Percentiles rank a stretch among this genome's conserved stretches.
Evolutionary conservation across 2,888 invertebrate species (phyloP).

Genomic region (Mylabris sibirica): DNA sequence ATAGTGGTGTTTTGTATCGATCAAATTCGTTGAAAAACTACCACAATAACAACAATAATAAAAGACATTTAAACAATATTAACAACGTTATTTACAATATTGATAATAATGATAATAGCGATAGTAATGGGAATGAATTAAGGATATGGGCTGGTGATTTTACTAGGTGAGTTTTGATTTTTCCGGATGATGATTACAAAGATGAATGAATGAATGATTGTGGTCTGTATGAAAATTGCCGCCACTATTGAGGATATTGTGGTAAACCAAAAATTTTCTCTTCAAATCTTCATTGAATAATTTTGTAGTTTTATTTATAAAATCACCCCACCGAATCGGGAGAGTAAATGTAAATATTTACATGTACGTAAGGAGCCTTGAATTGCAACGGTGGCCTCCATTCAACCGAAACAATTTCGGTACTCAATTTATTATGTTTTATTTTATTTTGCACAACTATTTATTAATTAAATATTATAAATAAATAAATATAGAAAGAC

Average conservation of each 20-base stretch:
- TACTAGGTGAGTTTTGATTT: conserved; percentile 26
- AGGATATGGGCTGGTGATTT: conserved; percentile 26
- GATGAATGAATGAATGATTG: not conserved
- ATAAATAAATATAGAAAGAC: not conserved
- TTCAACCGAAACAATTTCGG: conserved; percentile 5
- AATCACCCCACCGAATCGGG: conserved; percentile 18
- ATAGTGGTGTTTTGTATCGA: conserved; percentile 10
- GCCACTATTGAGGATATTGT: not conserved
- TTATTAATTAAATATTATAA: not conserved
- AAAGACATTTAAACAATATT: conserved; percentile 28
- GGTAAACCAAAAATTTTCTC: not conserved
- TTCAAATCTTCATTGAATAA: too few relatives aligned
- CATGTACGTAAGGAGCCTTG: conserved; percentile 23
- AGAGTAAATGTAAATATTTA: conserved; percentile 32
- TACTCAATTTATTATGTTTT: not conserved
- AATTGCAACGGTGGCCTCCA: conserved; percentile 19
- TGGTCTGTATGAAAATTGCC: not conserved
- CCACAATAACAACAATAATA: conserved; percentile 23
- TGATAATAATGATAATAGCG: not conserved
- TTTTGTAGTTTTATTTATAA: conserved; percentile 23
- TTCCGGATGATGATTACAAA: not conserved
- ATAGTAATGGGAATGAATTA: conserved; percentile 23
- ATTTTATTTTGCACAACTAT: not conserved
- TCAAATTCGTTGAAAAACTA: conserved; percentile 21
- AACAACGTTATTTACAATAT: conserved; percentile 15